Base-by-base conservation (phyloP, 2,113 vertebrate species). In the Casuarius casuarius region DNA sequence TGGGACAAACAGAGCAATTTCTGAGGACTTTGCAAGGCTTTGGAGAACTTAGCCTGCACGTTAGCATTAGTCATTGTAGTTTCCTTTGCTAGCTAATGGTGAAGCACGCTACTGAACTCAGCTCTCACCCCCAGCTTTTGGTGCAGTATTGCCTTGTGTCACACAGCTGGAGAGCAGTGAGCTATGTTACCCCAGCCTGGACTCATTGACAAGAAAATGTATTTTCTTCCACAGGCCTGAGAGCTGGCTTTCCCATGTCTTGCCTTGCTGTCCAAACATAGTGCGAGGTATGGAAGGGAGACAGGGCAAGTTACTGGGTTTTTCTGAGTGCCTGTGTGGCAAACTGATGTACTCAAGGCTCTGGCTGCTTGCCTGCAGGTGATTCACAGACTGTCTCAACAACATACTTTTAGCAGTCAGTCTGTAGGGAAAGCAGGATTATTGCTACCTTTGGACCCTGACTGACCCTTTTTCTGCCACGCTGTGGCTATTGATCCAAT, bases 1-100 rank as follows among this genome's bases (percentile, higher is more conserved):
- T 12, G 9, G 31, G 61, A 92, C 66, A 91, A 92, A 70, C n/a
- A 71, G 29, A 19, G 46, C 84, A 91, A 68, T 94, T 96, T 95
- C 52, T 82, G 87, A 94, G 84, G 25, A 23, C 44, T 94, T 91
- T 86, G 92, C 86, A 90, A 91, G 26, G 38, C 35, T 42, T 29
- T 70, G 67, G 44, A 70, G 44, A 49, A 70, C 21, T n/a, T n/a
- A 29, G 63, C 38, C 63, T 40, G 80, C 93, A 96, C 33, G 71
- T 67, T 61, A 82, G 58, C 13, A 35, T 31, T 46, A 51, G 73
- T 52, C 84, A 58, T 82, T 84, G n/a, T 2, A 84, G 58, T 44
- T 76, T 88, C 52, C 65, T 87, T 35, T 95, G 87, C 56, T 84
- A 73, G 65, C 56, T 87, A 73, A 66, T 63, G 67, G 71, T 59